A percentile compares a stretch with the other conserved stretches of the same genome.
phyloP scores from a whole-genome alignment of 1,140 invertebrate genomes.

The Panagrolaimus sp. region DNA sequence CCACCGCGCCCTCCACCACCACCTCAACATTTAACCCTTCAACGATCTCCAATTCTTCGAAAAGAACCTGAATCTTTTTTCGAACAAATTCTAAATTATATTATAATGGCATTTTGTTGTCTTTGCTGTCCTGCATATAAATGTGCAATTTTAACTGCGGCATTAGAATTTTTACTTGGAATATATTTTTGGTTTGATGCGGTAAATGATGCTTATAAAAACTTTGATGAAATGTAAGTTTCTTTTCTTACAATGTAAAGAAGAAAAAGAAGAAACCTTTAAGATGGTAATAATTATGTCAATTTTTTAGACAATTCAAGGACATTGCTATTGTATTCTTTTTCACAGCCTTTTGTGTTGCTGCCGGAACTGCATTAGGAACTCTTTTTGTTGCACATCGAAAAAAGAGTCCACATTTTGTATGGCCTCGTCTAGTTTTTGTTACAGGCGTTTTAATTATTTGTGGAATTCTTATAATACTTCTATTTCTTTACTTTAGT shows the following conservation, averaged over 20 bases:
- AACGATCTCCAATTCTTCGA: no score
- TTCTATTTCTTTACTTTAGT: conserved; percentile 1
- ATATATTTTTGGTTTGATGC: conserved; percentile 1
- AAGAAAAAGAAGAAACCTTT: not conserved
- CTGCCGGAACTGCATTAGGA: not conserved
- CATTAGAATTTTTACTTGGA: not conserved
- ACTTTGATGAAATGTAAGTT: conserved; percentile 11
- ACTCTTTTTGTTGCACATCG: not conserved
- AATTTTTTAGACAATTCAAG: conserved; percentile 3
- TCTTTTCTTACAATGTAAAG: not conserved
- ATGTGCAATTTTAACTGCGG: conserved; percentile 1
- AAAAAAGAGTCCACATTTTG: conserved; percentile 7
- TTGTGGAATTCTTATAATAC: not conserved
- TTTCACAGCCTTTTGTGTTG: conserved; percentile 6
- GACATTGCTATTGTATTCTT: not conserved
- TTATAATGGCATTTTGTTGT: no score
- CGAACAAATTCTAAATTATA: no score
- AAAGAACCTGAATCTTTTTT: no score
- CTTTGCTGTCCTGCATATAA: not conserved
- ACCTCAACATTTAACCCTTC: no score
- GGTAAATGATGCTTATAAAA: conserved; percentile 4
- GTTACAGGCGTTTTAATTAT: not conserved
- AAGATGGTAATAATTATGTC: not conserved
- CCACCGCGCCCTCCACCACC: no score
- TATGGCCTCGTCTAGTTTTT: conserved; percentile 3